Evolutionary conservation across 1,140 invertebrate species (phyloP).

Genomic region (Rhynchophorus ferrugineus): DNA sequence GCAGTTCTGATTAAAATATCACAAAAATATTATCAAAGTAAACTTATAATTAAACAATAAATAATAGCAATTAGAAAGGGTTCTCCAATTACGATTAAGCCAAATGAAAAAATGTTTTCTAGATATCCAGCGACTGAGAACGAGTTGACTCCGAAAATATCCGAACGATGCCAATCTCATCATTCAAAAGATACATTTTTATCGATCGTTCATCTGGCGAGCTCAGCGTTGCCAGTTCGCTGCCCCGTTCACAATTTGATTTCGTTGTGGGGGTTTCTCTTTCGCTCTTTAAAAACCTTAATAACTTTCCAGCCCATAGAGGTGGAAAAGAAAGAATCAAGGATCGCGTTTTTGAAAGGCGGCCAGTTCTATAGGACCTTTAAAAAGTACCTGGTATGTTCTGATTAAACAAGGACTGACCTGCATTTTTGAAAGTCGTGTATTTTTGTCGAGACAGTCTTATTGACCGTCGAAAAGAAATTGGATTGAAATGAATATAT

Average conservation of each 20-base stretch:
- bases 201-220: neutral
- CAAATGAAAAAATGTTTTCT: too few relatives aligned
- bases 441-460: neutral
- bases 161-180: neutral
- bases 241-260: neutral
- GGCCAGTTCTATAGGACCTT: neutral
- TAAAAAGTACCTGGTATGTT: neutral
- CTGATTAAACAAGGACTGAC: neutral
- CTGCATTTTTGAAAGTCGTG: neutral
- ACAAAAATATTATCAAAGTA: too few relatives aligned
- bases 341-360: neutral
- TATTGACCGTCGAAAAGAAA: neutral
- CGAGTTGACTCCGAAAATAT: neutral
- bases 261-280: conserved; percentile 1
- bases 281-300: conserved; percentile 1
- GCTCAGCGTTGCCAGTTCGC: neutral
- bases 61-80: too few relatives aligned
- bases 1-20: too few relatives aligned
- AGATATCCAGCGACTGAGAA: too few relatives aligned
- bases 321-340: neutral
- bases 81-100: too few relatives aligned
- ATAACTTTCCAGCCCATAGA: neutral
- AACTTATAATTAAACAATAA: too few relatives aligned
- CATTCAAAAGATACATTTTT: neutral
- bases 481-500: neutral